Percentiles rank a stretch among this genome's conserved stretches.
Evolutionary conservation across 2,113 vertebrate species (phyloP).

Genomic region (Coreoperca whiteheadi): DNA sequence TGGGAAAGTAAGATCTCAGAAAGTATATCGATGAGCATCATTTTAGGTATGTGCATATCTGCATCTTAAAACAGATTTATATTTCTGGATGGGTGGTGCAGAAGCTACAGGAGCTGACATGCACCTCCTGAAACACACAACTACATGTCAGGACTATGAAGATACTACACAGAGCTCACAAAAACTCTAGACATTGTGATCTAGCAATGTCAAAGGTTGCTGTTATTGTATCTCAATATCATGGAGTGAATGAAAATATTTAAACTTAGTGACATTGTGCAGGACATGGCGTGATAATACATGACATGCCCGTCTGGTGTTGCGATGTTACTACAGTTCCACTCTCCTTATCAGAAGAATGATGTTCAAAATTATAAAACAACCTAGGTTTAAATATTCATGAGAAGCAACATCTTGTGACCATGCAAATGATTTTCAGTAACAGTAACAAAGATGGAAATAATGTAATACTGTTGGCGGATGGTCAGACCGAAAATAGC

Average conservation of each 20-base stretch:
- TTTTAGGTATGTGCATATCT: not conserved
- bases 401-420: constrained; percentile 4
- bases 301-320: not conserved
- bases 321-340: not conserved
- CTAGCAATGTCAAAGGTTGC: not conserved
- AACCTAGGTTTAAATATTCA: not conserved
- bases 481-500: constrained; percentile 5
- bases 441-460: constrained; percentile 11
- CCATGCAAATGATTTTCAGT: constrained; percentile 11
- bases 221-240: not conserved
- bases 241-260: not conserved
- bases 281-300: too few relatives aligned
- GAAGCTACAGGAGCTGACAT: not conserved
- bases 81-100: not conserved
- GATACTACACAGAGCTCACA: not conserved
- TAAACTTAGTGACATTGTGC: not conserved
- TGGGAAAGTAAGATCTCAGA: not conserved
- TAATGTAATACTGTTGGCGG: not conserved
- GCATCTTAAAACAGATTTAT: not conserved
- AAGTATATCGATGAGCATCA: not conserved
- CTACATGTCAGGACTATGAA: not conserved
- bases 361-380: not conserved
- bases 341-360: not conserved
- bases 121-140: not conserved
- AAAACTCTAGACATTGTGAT: not conserved